A percentile compares a stretch with the other conserved stretches of the same genome.
These are phyloP conservation scores for Coenonympha arcania DNA, from an alignment of 2,888 invertebrate species.

Conservation along the genomic window DNA sequence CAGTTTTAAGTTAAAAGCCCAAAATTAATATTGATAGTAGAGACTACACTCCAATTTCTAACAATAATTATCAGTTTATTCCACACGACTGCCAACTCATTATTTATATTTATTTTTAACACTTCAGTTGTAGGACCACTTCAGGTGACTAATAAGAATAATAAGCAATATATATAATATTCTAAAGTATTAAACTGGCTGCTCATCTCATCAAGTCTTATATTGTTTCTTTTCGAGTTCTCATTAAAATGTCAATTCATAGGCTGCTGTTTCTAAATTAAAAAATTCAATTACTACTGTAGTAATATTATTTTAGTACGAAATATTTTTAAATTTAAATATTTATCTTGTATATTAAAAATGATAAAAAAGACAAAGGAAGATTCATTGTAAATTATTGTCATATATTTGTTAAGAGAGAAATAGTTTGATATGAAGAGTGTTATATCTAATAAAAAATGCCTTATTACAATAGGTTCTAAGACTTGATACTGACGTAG, in stretches of 20 bases:
- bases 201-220: neutral
- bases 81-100: neutral
- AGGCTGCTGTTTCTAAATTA: constrained; percentile 52
- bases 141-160: no score
- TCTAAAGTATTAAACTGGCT: neutral
- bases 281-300: constrained; percentile 60
- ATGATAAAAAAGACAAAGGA: constrained; percentile 50
- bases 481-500: constrained; percentile 73
- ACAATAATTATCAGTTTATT: no score
- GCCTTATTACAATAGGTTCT: constrained; percentile 71
- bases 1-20: neutral
- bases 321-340: constrained; percentile 59
- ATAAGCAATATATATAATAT: neutral
- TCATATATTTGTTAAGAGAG: constrained; percentile 49
- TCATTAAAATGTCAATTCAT: constrained; percentile 56
- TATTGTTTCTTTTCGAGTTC: constrained; percentile 14
- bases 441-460: constrained; percentile 68
- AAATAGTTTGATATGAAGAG: constrained; percentile 72
- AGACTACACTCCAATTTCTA: no score
- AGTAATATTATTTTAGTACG: constrained; percentile 53
- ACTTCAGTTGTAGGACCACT: no score
- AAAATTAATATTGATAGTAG: neutral
- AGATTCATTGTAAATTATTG: constrained; percentile 58
- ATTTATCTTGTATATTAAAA: constrained; percentile 48
- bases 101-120: neutral